Base-by-base conservation (phyloP, 2,888 invertebrate genomes). In the Drosophila pseudotalamancana region DNA sequence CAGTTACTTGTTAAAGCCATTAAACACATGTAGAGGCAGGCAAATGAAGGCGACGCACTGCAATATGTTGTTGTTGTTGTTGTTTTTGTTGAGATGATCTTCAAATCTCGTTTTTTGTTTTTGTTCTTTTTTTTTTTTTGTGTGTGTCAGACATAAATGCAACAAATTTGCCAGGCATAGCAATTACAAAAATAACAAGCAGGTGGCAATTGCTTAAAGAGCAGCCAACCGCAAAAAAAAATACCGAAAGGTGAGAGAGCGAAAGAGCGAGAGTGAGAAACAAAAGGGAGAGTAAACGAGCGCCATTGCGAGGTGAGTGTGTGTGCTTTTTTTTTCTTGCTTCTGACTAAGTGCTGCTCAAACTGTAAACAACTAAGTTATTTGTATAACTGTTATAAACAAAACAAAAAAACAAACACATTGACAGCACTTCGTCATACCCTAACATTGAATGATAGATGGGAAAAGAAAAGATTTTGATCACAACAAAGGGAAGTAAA, bases 311-410 rank as follows among this genome's bases (percentile, higher is more conserved):
- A 55, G 48, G 21, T 23, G n/a, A 25, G 31, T 35, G 27, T 14
- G 14, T 50, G 29, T 29, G 12, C n/a, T 32, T 32, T 32, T 32
- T 8, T 29, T 34, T 34, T 16, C 11, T 32, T 14, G n/a, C 11
- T 54, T n/a, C 14, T 29, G n/a, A 40, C 23, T 19, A n/a, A 69
- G 29, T 61, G 53, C 31, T 31, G 1, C 14, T 56, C 25, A 54
- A 72, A 72, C 74, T 57, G 60, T 56, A 14, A n/a, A 29, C 61
- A 53, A 51, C 27, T 66, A 46, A 57, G 69, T 48, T 53, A 35
- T 31, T 32, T 6, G 5, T 19, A 29, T 12, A 31, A 14, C 14
- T 11, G 32, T 27, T 21, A 37, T 4, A 19, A 35, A 12, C 8
- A 3, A 11, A 3, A 3, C 6, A 25, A 25, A 42, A 14, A 11